Conservation (phyloP, 2,888 invertebrate genomes). For the Standfussiana lucernea region DNA sequence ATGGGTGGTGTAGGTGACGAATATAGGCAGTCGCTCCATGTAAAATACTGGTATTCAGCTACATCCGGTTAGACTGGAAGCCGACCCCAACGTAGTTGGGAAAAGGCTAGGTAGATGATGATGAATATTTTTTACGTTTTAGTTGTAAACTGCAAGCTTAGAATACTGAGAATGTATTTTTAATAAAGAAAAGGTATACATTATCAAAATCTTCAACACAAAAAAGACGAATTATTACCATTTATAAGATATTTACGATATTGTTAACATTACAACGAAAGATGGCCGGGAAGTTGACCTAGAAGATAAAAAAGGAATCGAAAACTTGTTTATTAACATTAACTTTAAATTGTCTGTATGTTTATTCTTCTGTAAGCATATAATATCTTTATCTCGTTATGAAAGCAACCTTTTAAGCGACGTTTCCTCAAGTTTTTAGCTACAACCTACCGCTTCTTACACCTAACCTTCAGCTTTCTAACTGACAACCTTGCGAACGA, state of each 20-base stretch:
- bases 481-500: no score
- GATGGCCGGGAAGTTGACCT: conserved; percentile 12
- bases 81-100: no score
- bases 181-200: not conserved
- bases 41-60: no score
- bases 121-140: not conserved
- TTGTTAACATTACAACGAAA: not conserved
- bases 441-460: no score
- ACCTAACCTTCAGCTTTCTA: no score
- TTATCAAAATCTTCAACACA: not conserved
- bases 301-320: conserved; percentile 10
- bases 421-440: no score
- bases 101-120: no score
- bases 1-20: no score
- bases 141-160: not conserved
- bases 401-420: not conserved
- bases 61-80: no score
- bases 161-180: not conserved
- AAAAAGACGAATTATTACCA: conserved; percentile 1
- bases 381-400: not conserved
- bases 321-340: conserved; percentile 27
- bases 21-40: no score
- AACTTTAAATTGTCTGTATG: conserved; percentile 10
- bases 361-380: not conserved
- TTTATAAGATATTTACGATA: conserved; percentile 2